These are phyloP conservation scores for Oostethus manadensis DNA, from an alignment of 2,113 vertebrate species.

Conservation along the genomic window DNA sequence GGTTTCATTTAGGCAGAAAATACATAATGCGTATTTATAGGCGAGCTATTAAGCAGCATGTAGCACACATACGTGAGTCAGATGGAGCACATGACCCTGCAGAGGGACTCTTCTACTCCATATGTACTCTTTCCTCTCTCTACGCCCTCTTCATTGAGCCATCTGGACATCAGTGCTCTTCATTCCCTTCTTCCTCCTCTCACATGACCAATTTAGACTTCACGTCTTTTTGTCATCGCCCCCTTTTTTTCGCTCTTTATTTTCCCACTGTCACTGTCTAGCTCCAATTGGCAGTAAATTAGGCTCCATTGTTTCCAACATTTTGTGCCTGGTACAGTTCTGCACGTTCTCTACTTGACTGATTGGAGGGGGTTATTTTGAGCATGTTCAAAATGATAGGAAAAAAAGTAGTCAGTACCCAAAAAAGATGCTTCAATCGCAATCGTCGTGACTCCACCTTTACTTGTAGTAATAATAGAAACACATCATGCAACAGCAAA, in stretches of 20 bases:
- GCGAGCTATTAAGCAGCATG: too few relatives aligned
- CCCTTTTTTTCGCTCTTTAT: not conserved
- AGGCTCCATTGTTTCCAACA: not conserved
- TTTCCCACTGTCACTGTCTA: not conserved
- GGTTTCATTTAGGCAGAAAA: too few relatives aligned
- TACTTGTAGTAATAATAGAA: not conserved
- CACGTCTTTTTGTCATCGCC: not conserved
- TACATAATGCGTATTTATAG: too few relatives aligned
- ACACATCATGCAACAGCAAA: too few relatives aligned
- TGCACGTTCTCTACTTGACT: not conserved
- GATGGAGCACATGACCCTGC: slow-evolving; percentile 19
- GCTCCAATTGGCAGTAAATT: not conserved
- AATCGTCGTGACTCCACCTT: not conserved
- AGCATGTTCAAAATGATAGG: not conserved
- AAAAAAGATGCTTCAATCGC: not conserved
- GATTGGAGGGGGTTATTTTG: not conserved
- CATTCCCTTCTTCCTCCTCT: slow-evolving; percentile 2
- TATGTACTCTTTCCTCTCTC: slow-evolving; percentile 15
- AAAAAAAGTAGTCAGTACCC: not conserved
- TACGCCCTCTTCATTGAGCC: slow-evolving; percentile 4
- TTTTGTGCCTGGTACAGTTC: not conserved
- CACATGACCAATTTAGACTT: not conserved
- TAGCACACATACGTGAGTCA: slow-evolving; percentile 11
- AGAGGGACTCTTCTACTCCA: slow-evolving; percentile 13
- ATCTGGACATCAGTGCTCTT: slow-evolving; percentile 24